These are phyloP conservation scores for Oncorhynchus gorbuscha DNA, from an alignment of 2,113 vertebrate genomes.

Conservation along the genomic window DNA sequence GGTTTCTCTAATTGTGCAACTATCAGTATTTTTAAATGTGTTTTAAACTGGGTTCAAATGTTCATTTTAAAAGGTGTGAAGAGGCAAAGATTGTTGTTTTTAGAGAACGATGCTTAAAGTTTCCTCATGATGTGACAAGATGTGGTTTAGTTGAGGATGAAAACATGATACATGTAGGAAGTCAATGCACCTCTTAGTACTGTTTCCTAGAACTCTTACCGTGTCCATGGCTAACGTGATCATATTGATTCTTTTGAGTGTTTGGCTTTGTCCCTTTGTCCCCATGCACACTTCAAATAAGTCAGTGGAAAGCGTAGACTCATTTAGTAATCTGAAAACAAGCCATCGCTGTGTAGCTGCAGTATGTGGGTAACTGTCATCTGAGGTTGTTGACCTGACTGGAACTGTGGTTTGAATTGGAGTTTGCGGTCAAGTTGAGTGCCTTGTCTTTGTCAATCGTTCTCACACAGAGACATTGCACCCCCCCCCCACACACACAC, in stretches of 20 bases:
- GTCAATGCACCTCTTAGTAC: conserved; percentile 6
- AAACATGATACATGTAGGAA: neutral
- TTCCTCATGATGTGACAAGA: conserved; percentile 10
- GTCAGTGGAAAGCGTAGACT: neutral
- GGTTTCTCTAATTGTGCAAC: conserved; percentile 8
- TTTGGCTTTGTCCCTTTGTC: conserved; percentile 15
- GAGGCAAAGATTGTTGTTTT: neutral
- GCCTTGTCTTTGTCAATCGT: conserved; percentile 50
- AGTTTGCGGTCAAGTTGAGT: conserved; percentile 53
- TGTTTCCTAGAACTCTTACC: conserved; percentile 11
- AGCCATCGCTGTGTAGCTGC: conserved; percentile 15
- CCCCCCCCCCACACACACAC: neutral
- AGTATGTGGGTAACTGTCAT: conserved; percentile 16
- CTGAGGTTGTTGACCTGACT: conserved; percentile 15
- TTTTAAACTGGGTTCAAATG: neutral
- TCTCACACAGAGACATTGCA: conserved; percentile 21
- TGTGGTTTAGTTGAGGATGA: neutral
- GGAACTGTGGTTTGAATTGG: conserved; percentile 29
- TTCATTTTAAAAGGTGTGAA: neutral
- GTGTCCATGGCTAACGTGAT: too few relatives aligned
- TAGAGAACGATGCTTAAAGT: neutral
- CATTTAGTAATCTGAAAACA: neutral
- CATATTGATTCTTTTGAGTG: neutral
- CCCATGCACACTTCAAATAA: neutral
- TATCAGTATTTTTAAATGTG: neutral